These are phyloP conservation scores for Chorisops tibialis DNA, from an alignment of 2,888 invertebrate species.

Conservation along the genomic window DNA sequence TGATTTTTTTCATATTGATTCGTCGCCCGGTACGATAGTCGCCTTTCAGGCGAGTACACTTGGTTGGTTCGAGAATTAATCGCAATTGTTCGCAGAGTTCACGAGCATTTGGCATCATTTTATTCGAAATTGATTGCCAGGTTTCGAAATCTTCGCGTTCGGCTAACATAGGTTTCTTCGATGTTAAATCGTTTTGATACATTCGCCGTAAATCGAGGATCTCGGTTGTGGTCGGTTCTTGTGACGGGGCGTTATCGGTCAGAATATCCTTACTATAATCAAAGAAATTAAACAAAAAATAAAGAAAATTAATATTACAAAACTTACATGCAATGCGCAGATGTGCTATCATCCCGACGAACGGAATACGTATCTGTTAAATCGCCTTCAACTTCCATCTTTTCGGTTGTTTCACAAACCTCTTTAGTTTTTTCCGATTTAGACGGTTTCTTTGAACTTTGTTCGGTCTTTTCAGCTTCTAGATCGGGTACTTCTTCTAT, in stretches of 20 bases:
- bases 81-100: conserved; percentile 91
- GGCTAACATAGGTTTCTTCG: conserved; percentile 41
- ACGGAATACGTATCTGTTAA: conserved; percentile 63
- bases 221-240: conserved; percentile 43
- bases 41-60: conserved; percentile 85
- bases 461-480: conserved; percentile 54
- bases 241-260: conserved; percentile 39
- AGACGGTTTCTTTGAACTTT: conserved; percentile 43
- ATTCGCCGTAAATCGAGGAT: conserved; percentile 44
- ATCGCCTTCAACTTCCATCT: conserved; percentile 73
- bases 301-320: neutral
- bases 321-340: conserved; percentile 69
- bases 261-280: conserved; percentile 44
- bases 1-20: conserved; percentile 95
- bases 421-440: conserved; percentile 50
- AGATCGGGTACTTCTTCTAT: conserved; percentile 45
- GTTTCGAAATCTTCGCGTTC: conserved; percentile 45
- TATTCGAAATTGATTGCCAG: conserved; percentile 49
- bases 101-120: conserved; percentile 62
- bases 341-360: conserved; percentile 67
- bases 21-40: conserved; percentile 96
- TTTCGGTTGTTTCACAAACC: conserved; percentile 54
- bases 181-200: conserved; percentile 45
- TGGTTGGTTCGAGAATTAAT: conserved; percentile 92
- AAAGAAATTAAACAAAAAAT: neutral